Conservation (phyloP, 2,113 vertebrate genomes). For the Rafetus swinhoei region DNA sequence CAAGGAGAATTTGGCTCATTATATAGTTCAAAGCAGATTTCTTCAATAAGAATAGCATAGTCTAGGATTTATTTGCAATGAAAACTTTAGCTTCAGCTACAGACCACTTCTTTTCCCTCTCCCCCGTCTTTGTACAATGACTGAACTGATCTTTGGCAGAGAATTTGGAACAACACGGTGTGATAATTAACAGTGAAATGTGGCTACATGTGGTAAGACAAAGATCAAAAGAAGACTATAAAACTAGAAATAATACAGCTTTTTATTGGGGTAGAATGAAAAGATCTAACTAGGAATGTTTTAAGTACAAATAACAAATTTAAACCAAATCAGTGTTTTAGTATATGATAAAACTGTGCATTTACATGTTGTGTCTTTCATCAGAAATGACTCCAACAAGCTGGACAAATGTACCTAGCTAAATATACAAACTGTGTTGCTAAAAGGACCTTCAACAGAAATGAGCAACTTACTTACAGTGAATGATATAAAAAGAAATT, state of each 20-base stretch:
- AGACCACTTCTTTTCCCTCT: neutral
- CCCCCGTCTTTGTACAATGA: neutral
- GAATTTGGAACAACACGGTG: neutral
- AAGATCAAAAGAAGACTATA: constrained; percentile 1
- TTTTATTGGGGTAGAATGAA: neutral
- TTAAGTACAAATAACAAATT: neutral
- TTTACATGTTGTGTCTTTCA: neutral
- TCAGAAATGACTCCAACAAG: neutral
- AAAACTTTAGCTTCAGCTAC: constrained; percentile 21
- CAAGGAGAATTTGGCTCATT: neutral
- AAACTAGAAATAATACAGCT: neutral
- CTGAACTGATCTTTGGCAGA: neutral
- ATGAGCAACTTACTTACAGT: neutral
- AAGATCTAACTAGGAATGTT: neutral
- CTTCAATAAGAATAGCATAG: neutral
- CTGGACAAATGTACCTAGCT: neutral
- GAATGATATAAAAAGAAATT: neutral
- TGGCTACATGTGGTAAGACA: neutral
- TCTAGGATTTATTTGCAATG: constrained; percentile 27
- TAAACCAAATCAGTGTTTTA: neutral
- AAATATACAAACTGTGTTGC: neutral
- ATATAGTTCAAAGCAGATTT: neutral
- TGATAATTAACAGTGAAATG: neutral
- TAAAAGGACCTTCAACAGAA: neutral
- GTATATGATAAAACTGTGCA: neutral